phyloP scores from a whole-genome alignment of 2,797 vertebrate genomes.

The Gobio occitaniae region DNA sequence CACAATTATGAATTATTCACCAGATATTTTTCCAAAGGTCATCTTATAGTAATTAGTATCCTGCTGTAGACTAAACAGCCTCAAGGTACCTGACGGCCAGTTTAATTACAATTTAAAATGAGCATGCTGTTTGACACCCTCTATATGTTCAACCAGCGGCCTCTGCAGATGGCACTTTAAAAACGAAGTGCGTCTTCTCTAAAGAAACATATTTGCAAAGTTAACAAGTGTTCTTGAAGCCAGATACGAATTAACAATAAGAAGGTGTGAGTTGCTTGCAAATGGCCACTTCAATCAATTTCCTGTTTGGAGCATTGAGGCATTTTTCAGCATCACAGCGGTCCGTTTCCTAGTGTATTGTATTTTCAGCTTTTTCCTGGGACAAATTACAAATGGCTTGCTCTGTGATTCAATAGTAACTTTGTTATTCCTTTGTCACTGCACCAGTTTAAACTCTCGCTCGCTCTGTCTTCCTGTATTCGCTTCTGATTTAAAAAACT shows the following conservation, averaged over 20 bases:
- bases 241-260: constrained; percentile 34
- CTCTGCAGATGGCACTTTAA: constrained; percentile 79
- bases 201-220: constrained; percentile 70
- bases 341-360: constrained; percentile 2
- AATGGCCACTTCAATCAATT: constrained; percentile 48
- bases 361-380: constrained; percentile 25
- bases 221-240: constrained; percentile 58
- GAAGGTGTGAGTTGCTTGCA: constrained; percentile 45
- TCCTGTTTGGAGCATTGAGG: constrained; percentile 33
- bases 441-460: constrained; percentile 3
- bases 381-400: constrained; percentile 40
- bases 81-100: constrained; percentile 85
- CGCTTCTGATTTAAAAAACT: constrained; percentile 23
- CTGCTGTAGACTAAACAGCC: constrained; percentile 89
- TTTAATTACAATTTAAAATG: constrained; percentile 90
- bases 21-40: constrained; percentile 88
- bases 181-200: constrained; percentile 76
- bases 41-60: constrained; percentile 88
- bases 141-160: constrained; percentile 81
- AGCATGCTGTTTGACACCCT: constrained; percentile 82
- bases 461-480: constrained; percentile 4
- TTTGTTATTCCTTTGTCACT: constrained; percentile 31
- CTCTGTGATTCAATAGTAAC: constrained; percentile 47
- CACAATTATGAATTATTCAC: constrained; percentile 87
- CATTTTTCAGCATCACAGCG: constrained; percentile 33